Conservation (phyloP, 2,113 vertebrate species). For the Campylomormyrus numenius region DNA sequence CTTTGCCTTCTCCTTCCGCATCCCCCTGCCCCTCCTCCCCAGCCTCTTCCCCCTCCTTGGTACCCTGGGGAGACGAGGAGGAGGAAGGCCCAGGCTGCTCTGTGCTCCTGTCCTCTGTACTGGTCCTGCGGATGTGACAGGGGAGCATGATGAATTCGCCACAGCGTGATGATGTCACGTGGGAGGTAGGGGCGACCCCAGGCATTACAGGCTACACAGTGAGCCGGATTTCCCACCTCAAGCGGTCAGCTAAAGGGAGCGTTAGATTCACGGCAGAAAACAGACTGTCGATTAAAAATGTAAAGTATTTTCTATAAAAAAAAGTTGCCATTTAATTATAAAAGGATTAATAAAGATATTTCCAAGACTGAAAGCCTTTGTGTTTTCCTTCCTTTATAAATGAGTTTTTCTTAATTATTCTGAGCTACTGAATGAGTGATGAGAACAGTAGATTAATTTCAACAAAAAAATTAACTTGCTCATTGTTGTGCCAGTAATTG, state of each 20-base stretch:
- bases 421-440: not conserved
- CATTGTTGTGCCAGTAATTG: not conserved
- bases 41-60: constrained; percentile 22
- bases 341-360: not conserved
- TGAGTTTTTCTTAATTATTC: not conserved
- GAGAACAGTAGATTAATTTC: not conserved
- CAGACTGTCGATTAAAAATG: not conserved
- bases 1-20: constrained; percentile 50
- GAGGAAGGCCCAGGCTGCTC: constrained; percentile 36
- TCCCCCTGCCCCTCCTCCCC: constrained; percentile 37
- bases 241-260: not conserved
- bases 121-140: constrained; percentile 15
- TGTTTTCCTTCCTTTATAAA: not conserved
- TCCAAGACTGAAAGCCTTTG: not conserved
- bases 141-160: not conserved
- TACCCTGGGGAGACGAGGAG: constrained; percentile 8
- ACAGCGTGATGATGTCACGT: not conserved
- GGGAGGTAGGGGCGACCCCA: not conserved
- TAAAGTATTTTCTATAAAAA: not conserved
- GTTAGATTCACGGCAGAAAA: not conserved
- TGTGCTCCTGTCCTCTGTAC: not conserved
- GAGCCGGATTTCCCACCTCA: not conserved
- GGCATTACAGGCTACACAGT: not conserved
- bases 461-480: not conserved
- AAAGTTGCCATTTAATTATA: not conserved